Base-by-base conservation (phyloP, 2,888 invertebrate species). In the Mythimna ferrago region DNA sequence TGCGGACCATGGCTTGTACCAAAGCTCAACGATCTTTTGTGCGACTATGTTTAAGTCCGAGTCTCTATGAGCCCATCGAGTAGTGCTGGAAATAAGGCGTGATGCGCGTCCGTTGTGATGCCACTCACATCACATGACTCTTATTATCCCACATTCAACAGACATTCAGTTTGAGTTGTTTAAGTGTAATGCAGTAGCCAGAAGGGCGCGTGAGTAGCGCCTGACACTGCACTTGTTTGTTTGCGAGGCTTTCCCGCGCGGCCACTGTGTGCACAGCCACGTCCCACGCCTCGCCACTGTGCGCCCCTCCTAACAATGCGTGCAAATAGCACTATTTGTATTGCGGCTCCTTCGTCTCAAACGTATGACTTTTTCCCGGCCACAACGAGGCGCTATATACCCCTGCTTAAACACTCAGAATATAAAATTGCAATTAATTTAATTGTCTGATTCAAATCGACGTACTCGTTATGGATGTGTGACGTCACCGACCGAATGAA, bases 201-300 rank as follows among this genome's bases (percentile, higher is more conserved):
- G 51, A 14, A 38, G 51, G 48, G 19, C 32, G 54, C 26, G 44
- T 5, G 56, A 19, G 54, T 11, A 38, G 32, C n/a, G 44, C 61
- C 35, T 32, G 56, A 19, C 56, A 7, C 62, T 57, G 73, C 73
- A 73, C 48, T 69, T 73, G 63, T 63, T 63, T 57, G 48, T 58
- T 61, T 71, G 60, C 53, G 26, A 19, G 32, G 41, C n/a, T 21
- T 41, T 32, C 51, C 48, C 11, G 41, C 26, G 6, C 26, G 6
- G 14, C 71, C 35, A 16, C 70, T 57, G 44, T 71, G 44, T 57
- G n/a, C 19, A 19, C 44, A 41, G 26, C 53, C 41, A 26, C 38
- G 26, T 7, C 32, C 16, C 44, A n/a, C 65, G 9, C 35, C 66
- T 10, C 67, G 64, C 41, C 54, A 32, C n/a, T 54, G 53, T 68